These are phyloP conservation scores for Psammodynastes pulverulentus DNA, from an alignment of 2,113 vertebrate genomes.

Conservation along the genomic window DNA sequence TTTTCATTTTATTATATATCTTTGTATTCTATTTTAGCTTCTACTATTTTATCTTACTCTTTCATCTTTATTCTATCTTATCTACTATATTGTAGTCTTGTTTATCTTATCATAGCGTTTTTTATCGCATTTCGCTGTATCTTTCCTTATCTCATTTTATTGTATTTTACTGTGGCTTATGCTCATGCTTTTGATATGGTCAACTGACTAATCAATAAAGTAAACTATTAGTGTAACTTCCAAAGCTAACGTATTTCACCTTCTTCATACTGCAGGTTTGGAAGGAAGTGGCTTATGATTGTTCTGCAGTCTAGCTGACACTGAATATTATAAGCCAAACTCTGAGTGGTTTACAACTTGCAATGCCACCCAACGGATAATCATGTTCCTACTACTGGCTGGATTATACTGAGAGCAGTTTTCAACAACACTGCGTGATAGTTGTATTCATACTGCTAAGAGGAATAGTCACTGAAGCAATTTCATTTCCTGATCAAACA, in stretches of 20 bases:
- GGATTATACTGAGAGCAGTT: not conserved
- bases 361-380: not conserved
- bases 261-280: not conserved
- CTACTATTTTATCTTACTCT: not conserved
- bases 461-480: not conserved
- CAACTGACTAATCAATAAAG: not conserved
- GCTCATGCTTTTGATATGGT: not conserved
- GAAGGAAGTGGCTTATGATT: not conserved
- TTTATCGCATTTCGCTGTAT: not conserved
- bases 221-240: not conserved
- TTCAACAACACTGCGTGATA: not conserved
- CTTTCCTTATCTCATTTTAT: not conserved
- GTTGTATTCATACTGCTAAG: not conserved
- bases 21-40: not conserved
- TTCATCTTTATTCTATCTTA: not conserved
- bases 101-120: not conserved
- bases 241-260: not conserved
- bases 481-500: not conserved
- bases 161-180: not conserved
- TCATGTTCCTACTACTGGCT: not conserved
- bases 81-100: not conserved
- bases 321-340: not conserved
- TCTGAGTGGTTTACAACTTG: not conserved
- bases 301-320: not conserved
- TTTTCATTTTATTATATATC: not conserved